phyloP scores from a whole-genome alignment of 2,888 invertebrate species.

The Toxonevra muliebris region DNA sequence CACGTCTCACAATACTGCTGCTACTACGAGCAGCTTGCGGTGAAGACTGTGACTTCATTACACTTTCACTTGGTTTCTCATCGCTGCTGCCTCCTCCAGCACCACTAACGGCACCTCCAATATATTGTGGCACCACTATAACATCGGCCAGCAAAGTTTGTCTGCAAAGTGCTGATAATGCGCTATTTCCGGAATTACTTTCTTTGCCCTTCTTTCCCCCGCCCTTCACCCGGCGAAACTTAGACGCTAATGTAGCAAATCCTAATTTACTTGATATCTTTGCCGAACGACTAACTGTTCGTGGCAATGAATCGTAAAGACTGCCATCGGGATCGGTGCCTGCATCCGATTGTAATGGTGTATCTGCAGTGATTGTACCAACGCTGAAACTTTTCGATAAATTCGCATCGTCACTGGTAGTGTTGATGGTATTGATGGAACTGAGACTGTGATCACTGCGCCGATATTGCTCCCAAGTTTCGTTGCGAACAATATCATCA shows the following conservation, averaged over 20 bases:
- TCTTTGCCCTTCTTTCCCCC: slow-evolving; percentile 44
- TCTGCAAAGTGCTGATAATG: slow-evolving; percentile 76
- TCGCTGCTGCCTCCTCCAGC: neutral
- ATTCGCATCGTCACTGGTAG: slow-evolving; percentile 48
- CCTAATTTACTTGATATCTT: slow-evolving; percentile 65
- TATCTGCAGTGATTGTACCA: slow-evolving; percentile 72
- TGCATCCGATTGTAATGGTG: slow-evolving; percentile 41
- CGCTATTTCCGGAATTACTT: slow-evolving; percentile 66
- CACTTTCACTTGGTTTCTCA: slow-evolving; percentile 37
- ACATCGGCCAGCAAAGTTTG: slow-evolving; percentile 79
- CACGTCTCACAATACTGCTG: neutral
- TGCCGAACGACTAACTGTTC: slow-evolving; percentile 59
- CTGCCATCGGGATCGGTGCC: slow-evolving; percentile 59
- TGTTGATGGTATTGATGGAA: slow-evolving; percentile 65
- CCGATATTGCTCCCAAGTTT: slow-evolving; percentile 49
- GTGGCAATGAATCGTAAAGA: slow-evolving; percentile 68
- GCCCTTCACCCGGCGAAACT: slow-evolving; percentile 68
- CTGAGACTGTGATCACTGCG: slow-evolving; percentile 73
- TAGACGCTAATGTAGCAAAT: slow-evolving; percentile 70
- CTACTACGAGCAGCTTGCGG: slow-evolving; percentile 50
- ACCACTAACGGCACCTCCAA: slow-evolving; percentile 26
- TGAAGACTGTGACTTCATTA: slow-evolving; percentile 60
- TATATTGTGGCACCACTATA: slow-evolving; percentile 49
- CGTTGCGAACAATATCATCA: slow-evolving; percentile 38
- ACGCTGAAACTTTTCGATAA: slow-evolving; percentile 79